Percentiles rank a stretch among this genome's conserved stretches.
Evolutionary conservation across 2,888 invertebrate genomes (phyloP).

Genomic region (Drosophila niveifrons): DNA sequence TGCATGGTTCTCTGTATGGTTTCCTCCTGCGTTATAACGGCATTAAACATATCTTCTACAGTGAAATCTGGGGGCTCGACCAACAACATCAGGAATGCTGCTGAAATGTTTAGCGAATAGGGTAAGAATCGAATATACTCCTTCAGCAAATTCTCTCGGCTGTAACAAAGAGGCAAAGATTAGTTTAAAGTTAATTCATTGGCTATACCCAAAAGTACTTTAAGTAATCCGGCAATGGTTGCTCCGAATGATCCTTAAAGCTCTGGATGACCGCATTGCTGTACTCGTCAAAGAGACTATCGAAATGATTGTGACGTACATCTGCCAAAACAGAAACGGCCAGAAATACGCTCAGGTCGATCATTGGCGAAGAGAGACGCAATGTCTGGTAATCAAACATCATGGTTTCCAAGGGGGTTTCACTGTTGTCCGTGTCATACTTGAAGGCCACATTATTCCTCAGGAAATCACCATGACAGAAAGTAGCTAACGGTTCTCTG

Average conservation of each 20-base stretch:
- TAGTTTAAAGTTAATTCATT: not conserved
- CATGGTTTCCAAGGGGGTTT: conserved; percentile 77
- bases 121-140: conserved; percentile 83
- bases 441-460: conserved; percentile 84
- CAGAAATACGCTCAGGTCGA: conserved; percentile 81
- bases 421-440: conserved; percentile 65
- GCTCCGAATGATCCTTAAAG: conserved; percentile 43
- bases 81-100: conserved; percentile 74
- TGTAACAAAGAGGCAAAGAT: conserved; percentile 36
- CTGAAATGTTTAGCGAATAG: conserved; percentile 69
- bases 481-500: conserved; percentile 79
- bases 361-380: conserved; percentile 83
- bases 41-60: conserved; percentile 58
- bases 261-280: conserved; percentile 65
- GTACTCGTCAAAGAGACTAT: conserved; percentile 80
- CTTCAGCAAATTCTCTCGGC: conserved; percentile 73
- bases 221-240: conserved; percentile 74
- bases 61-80: conserved; percentile 65
- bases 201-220: conserved; percentile 53
- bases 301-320: conserved; percentile 77
- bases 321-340: conserved; percentile 74
- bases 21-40: conserved; percentile 44
- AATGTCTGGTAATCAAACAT: conserved; percentile 85
- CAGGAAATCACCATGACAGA: conserved; percentile 85
- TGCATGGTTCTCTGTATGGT: conserved; percentile 49